Base-by-base conservation (phyloP, 2,797 vertebrate genomes). In the Eulemur coronatus region DNA sequence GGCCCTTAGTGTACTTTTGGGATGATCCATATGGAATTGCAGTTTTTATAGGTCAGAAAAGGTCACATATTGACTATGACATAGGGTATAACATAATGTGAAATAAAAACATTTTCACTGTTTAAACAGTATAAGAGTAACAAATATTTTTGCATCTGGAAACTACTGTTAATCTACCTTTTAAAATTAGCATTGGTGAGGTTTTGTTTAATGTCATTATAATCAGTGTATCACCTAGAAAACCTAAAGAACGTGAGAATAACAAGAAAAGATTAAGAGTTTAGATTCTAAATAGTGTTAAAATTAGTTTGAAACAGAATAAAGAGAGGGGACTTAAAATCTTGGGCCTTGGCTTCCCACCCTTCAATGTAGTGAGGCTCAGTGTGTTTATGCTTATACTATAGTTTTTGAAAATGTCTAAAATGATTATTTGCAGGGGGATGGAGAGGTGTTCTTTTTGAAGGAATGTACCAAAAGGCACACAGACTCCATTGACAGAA, bases 401-500 rank as follows among this genome's bases (percentile, higher is more conserved):
- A 4, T 67, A 22, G 20, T 28, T 92, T 14, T 52, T 93, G 89
- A 97, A 57, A 57, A 6, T 50, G 33, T 96, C 70, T 97, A 79
- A 78, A 43, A 50, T 93, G 78, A 96, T 98, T 96, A 0, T 98
- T 97, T 94, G 57, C 98, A 99, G 99, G 99, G 99, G 10, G 99
- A 99, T 96, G 99, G 97, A 0, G 99, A 99, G 52, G 99, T 99
- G 2, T 99, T 99, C 59, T 98, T 99, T 28, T 98, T 99, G 65
- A 99, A 99, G 0, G 99, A 99, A 22, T 99, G 99, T 84, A 97
- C 99, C 85, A 99, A 99, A 97, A 99, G 99, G 98, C 99, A 98
- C 0, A 98, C 98, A 61, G 99, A 99, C 96, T 98, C 99, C 79
- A 98, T 99, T 89, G 99, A 99, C 98, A 98, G 99, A 96, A 98